Evolutionary conservation across 2,888 invertebrate species (phyloP).

Genomic region (Pristionchus entomophagus): DNA sequence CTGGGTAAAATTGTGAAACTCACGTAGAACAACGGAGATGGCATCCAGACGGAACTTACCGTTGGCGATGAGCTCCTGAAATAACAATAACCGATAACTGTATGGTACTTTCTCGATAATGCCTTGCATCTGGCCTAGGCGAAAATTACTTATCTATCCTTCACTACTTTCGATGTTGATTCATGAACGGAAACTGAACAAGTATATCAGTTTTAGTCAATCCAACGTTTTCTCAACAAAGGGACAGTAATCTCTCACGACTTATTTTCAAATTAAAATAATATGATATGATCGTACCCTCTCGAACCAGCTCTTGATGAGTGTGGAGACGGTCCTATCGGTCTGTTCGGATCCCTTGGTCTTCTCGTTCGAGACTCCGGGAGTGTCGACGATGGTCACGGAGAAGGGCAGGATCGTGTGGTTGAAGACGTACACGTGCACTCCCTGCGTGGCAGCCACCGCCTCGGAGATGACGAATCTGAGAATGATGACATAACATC

Average conservation of each 20-base stretch:
- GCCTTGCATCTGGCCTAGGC: too few relatives aligned
- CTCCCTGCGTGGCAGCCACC: slow-evolving; percentile 56
- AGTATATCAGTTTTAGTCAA: too few relatives aligned
- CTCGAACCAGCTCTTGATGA: slow-evolving; percentile 69
- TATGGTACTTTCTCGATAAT: too few relatives aligned
- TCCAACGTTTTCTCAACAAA: too few relatives aligned
- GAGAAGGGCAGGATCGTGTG: slow-evolving; percentile 68
- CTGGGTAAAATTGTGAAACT: not conserved
- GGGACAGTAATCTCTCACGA: too few relatives aligned
- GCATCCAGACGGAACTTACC: slow-evolving; percentile 70
- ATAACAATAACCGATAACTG: not conserved
- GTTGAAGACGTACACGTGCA: slow-evolving; percentile 70
- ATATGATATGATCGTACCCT: slow-evolving; percentile 54
- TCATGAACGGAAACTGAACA: too few relatives aligned
- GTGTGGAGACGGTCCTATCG: slow-evolving; percentile 62
- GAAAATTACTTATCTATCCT: too few relatives aligned
- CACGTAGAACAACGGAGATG: slow-evolving; percentile 64
- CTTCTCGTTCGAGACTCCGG: slow-evolving; percentile 65
- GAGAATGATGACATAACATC: too few relatives aligned
- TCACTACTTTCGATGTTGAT: too few relatives aligned
- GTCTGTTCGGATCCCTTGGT: slow-evolving; percentile 45
- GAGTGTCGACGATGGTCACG: slow-evolving; percentile 70
- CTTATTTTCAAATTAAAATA: not conserved
- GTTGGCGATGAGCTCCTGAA: slow-evolving; percentile 64
- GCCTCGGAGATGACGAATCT: slow-evolving; percentile 61